Conservation (phyloP, 2,113 vertebrate genomes). For the Ctenomys sociabilis region DNA sequence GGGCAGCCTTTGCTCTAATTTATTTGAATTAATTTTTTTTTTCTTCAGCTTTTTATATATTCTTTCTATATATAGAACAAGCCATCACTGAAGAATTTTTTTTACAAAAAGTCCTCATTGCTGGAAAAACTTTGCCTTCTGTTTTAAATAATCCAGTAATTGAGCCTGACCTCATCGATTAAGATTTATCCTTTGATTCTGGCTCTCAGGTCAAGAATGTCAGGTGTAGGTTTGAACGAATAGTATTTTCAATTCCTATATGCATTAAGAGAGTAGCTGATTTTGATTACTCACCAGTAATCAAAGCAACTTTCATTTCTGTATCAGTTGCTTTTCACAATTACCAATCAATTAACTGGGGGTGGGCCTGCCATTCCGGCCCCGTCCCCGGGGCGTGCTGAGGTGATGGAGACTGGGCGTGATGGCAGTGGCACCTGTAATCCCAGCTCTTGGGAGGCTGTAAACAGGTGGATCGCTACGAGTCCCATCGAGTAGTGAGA, state of each 20-base stretch:
- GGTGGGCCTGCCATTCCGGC: neutral
- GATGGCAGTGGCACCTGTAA: too few species aligned
- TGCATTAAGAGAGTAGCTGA: conserved; percentile 33
- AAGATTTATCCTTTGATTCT: neutral
- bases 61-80: conserved; percentile 64
- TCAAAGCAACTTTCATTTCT: conserved; percentile 19
- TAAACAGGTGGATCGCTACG: too few species aligned
- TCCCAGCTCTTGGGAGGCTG: too few species aligned
- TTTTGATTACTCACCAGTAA: conserved; percentile 24
- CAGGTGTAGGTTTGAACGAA: neutral
- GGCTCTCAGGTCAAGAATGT: neutral
- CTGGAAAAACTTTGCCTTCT: conserved; percentile 35
- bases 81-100: conserved; percentile 46
- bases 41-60: conserved; percentile 65
- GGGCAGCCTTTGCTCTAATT: conserved; percentile 78
- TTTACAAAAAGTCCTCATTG: conserved; percentile 32
- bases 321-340: conserved; percentile 52
- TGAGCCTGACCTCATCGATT: neutral
- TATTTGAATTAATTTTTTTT: conserved; percentile 71
- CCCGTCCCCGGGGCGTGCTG: too few species aligned
- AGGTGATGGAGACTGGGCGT: too few species aligned
- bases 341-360: conserved; percentile 6
- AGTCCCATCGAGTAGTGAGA: too few species aligned
- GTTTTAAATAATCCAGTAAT: conserved; percentile 60
- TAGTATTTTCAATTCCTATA: neutral